Base-by-base conservation (phyloP, 2,113 vertebrate genomes). In the Pelobates fuscus region DNA sequence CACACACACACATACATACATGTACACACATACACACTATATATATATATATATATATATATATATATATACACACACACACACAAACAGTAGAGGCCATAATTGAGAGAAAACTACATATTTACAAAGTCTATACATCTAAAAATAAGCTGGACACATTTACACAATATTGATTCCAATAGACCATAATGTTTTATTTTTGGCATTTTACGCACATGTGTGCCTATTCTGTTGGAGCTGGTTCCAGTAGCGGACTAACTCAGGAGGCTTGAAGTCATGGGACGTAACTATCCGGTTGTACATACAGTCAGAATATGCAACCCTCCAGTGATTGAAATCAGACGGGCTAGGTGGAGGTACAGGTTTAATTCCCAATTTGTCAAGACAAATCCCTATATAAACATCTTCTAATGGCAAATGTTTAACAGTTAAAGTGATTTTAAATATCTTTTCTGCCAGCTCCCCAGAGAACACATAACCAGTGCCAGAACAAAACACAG, bases 391-490 rank as follows among this genome's bases (percentile, higher is more conserved):
- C 3, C 78, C 78, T 67, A 79, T 18, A 20, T 59, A 79, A 18
- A 79, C 78, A 71, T 79, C 78, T 41, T 79, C 78, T 65, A 79
- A 71, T 20, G 78, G 78, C 32, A 79, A 41, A 0, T 18, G 3
- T 49, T 18, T 49, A 21, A 78, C 57, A 12, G 21, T 57, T 30
- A 70, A 30, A 30, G 78, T 78, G 2, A 58, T 23, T 12, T 59
- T 68, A 18, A 63, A 58, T 26, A 79, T 70, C 37, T 60, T 73
- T 24, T 46, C 58, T 32, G 67, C 65, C 32, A 79, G 37, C 12
- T 69, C 67, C 11, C 72, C 65, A 17, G 78, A 79, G 37, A 79
- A 70, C 10, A 79, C 73, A 64, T 79, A 79, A 11, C 78, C 78
- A 29, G 78, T 79, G 8, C 73, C 78, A 24, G 78, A 79, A 43